Evolutionary conservation across 2,888 invertebrate genomes (phyloP).

Genomic region (Malthinus seriepunctatus): DNA sequence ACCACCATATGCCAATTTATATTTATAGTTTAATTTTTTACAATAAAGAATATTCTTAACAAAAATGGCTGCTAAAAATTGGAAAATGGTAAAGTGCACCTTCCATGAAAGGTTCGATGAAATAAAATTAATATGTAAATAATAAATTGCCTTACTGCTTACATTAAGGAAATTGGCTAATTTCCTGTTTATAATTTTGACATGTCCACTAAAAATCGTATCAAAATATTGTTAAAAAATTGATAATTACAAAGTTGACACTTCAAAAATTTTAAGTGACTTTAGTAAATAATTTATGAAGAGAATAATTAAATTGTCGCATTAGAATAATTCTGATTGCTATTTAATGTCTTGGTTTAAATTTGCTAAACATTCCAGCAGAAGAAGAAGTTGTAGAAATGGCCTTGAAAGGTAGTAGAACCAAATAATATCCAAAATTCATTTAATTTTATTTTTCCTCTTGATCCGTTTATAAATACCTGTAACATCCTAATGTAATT

Average conservation of each 20-base stretch:
- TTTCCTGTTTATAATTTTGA: background rate
- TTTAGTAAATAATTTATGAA: no score
- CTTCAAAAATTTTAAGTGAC: background rate
- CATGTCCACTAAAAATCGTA: background rate
- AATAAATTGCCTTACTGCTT: background rate
- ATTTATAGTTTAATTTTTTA: constrained; percentile 1
- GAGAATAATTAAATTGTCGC: no score
- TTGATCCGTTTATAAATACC: no score
- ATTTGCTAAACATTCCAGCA: no score
- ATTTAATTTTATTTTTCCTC: no score
- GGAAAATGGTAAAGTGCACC: background rate
- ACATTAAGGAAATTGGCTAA: background rate
- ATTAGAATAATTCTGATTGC: no score
- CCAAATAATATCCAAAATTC: no score
- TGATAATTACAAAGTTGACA: background rate
- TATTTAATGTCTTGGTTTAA: no score
- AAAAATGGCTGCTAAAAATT: background rate
- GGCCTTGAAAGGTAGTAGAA: no score
- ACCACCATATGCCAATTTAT: constrained; percentile 5
- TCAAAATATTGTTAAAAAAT: background rate
- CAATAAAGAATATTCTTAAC: background rate
- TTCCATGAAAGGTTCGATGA: background rate
- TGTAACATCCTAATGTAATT: no score
- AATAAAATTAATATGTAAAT: background rate
- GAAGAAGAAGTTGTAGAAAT: no score